Base-by-base conservation (phyloP, 2,113 vertebrate genomes). In the Embiotoca jacksoni region DNA sequence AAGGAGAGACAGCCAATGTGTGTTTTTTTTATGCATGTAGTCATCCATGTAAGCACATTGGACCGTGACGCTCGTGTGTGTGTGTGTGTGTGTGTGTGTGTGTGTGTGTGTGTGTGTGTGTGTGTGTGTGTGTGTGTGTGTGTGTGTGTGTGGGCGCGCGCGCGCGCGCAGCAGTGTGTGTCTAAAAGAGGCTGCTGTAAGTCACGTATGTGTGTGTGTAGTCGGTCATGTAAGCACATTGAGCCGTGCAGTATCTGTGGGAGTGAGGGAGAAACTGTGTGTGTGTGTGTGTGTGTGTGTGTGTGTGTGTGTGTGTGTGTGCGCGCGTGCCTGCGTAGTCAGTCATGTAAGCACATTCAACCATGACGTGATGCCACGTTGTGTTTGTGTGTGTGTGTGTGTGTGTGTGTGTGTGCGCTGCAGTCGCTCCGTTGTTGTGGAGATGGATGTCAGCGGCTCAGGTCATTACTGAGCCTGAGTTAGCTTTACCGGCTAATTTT, bases 401-500 rank as follows among this genome's bases (percentile, higher is more conserved):
- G 41, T 15, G 73, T 49, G 23, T 72, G 64, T 60, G 65, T 50
- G 59, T 36, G 72, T 41, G 63, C 4, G 71, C 50, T 81, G 72
- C 77, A 72, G 84, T 83, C 56, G 75, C 66, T 72, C 54, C 5
- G 75, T 80, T 85, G 72, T 85, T 75, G 72, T 76, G 82, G 72
- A 82, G 84, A 84, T 87, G 67, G 77, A 85, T 81, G 80, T 65
- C 58, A 44, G 83, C 33, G 3, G 65, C 72, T 80, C 37, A 47
- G 72, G 85, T 83, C 80, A 80, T 89, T 77, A 82, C 65, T 61
- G 41, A 68, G 56, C 67, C 55, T 11, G 56, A 63, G 61, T 86
- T 87, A 79, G 81, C 79, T 57, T 23, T 59, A 5, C 60, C 1
- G 31, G 68, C 80, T 88, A 86, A 85, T 86, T 86, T 85, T 79